phyloP scores from a whole-genome alignment of 2,113 vertebrate species.

The Microcebus lehilahytsara region DNA sequence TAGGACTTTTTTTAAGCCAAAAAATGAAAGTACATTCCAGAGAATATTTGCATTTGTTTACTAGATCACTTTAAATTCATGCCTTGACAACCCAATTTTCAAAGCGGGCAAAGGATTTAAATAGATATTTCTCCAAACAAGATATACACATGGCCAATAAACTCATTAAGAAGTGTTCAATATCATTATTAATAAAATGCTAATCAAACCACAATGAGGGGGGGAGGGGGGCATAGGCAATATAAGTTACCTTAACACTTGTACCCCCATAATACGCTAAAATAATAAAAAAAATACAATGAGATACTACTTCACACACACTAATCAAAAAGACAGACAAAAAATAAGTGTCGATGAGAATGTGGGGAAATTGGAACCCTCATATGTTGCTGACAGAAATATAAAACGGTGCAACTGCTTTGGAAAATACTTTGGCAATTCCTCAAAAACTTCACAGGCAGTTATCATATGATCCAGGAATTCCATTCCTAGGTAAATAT shows the following conservation, averaged over 20 bases:
- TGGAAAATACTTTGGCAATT: neutral
- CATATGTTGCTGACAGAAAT: neutral
- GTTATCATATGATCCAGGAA: neutral
- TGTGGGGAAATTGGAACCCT: neutral
- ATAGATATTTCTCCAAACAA: neutral
- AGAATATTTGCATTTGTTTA: constrained; percentile 28
- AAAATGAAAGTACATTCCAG: neutral
- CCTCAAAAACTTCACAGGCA: neutral
- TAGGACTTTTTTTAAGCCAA: neutral
- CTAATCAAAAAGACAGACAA: neutral
- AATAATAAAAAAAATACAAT: neutral
- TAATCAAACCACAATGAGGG: neutral
- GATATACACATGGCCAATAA: neutral
- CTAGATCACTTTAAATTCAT: constrained; percentile 17
- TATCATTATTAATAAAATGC: neutral
- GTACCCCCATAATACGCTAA: too few relatives aligned
- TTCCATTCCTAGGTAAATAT: neutral
- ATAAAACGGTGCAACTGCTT: neutral
- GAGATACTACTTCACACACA: neutral
- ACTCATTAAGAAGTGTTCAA: neutral
- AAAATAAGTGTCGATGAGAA: neutral
- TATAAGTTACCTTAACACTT: too few relatives aligned
- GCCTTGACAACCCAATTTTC: neutral
- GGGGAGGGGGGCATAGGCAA: too few relatives aligned
- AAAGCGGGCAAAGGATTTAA: neutral